These are phyloP conservation scores for Malurus leucopterus DNA, from an alignment of 2,797 vertebrate species.

Conservation along the genomic window DNA sequence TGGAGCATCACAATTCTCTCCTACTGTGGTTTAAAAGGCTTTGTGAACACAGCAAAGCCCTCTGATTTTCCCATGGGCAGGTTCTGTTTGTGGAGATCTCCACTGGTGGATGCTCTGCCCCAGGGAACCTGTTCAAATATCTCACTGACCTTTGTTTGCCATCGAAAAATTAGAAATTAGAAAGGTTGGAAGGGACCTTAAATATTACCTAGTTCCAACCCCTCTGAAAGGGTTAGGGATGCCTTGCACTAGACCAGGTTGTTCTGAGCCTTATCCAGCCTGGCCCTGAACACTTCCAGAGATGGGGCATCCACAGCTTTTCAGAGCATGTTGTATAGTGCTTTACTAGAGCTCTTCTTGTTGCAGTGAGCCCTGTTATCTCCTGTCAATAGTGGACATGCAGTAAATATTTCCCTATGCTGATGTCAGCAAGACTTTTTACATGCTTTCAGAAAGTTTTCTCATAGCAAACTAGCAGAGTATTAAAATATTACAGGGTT, in stretches of 20 bases:
- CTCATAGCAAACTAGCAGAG: not conserved
- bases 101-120: not conserved
- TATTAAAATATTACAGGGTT: not conserved
- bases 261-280: not conserved
- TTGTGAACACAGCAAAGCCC: not conserved
- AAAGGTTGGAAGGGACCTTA: not conserved
- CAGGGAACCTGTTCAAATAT: not conserved
- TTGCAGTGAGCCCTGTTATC: not conserved
- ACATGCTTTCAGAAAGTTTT: not conserved
- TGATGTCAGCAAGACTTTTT: not conserved
- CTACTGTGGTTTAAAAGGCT: not conserved
- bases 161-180: not conserved
- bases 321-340: not conserved
- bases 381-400: not conserved
- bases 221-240: not conserved
- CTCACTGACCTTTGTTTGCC: not conserved
- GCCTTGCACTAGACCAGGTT: not conserved
- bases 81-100: not conserved
- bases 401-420: not conserved
- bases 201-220: not conserved
- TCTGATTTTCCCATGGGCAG: not conserved
- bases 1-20: not conserved
- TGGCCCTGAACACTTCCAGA: not conserved
- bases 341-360: not conserved
- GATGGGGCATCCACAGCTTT: not conserved